Evolutionary conservation across 2,888 invertebrate genomes (phyloP).

Genomic region (Drosophila tanythrix): DNA sequence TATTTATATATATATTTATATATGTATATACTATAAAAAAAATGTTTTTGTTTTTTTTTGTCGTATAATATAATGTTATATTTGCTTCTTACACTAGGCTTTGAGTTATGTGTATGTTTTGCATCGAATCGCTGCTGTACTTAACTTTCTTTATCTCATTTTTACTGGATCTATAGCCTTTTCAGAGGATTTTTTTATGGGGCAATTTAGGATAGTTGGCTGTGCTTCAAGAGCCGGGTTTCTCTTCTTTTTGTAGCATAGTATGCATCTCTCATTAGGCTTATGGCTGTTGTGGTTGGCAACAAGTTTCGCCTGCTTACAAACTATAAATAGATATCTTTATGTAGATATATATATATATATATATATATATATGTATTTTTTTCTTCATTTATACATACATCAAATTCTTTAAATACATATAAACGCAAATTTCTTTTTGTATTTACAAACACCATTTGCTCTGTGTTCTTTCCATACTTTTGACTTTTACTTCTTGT

Average conservation of each 20-base stretch:
- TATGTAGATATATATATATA: constrained; percentile 10
- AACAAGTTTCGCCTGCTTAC: constrained; percentile 38
- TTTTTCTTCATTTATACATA: constrained; percentile 2
- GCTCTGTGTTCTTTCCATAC: constrained; percentile 11
- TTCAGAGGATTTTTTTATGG: constrained; percentile 1
- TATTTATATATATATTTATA: constrained; percentile 5
- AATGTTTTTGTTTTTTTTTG: constrained; percentile 4
- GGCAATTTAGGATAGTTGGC: constrained; percentile 19
- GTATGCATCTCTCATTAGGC: constrained; percentile 44
- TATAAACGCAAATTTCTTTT: constrained; percentile 50
- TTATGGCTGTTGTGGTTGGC: constrained; percentile 55
- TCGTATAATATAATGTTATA: constrained; percentile 15
- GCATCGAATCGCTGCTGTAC: neutral
- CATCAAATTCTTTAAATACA: constrained; percentile 54
- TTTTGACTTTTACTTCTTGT: constrained; percentile 3
- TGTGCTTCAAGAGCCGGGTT: constrained; percentile 24
- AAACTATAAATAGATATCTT: constrained; percentile 28
- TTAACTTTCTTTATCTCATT: neutral
- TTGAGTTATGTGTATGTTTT: constrained; percentile 36
- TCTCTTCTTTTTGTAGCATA: constrained; percentile 7
- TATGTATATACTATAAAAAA: constrained; percentile 27
- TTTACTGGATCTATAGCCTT: constrained; percentile 11
- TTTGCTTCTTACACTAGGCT: constrained; percentile 38
- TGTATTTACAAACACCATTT: constrained; percentile 44
- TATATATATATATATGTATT: neutral